phyloP scores from a whole-genome alignment of 2,113 vertebrate species.

The Xyliphius kryptos region DNA sequence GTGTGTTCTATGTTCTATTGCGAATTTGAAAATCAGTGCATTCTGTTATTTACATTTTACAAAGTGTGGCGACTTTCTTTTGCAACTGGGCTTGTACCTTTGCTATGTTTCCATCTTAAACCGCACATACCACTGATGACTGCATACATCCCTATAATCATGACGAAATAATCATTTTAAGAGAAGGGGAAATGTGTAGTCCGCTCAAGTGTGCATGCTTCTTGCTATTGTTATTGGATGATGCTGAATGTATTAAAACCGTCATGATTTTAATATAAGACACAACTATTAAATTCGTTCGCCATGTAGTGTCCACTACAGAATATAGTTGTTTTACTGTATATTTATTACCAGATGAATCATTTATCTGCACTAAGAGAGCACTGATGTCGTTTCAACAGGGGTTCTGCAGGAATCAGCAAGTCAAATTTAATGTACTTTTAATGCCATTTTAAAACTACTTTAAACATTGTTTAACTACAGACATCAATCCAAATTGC shows the following conservation, averaged over 20 bases:
- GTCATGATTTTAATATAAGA: not conserved
- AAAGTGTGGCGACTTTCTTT: no score
- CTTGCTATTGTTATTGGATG: not conserved
- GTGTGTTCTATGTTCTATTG: no score
- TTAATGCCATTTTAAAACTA: no score
- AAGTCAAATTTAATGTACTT: no score
- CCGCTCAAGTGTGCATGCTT: not conserved
- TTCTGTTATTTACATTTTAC: no score
- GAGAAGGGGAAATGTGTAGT: not conserved
- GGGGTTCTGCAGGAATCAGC: no score
- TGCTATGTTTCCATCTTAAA: not conserved
- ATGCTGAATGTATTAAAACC: not conserved
- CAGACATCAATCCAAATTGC: no score
- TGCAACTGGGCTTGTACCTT: not conserved
- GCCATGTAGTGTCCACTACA: not conserved
- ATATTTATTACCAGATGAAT: not conserved
- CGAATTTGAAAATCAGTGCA: no score
- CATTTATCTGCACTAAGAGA: not conserved
- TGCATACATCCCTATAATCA: slow-evolving; percentile 2
- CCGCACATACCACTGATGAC: not conserved
- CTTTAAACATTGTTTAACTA: no score
- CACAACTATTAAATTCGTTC: not conserved
- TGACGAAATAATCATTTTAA: slow-evolving; percentile 4
- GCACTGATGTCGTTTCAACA: no score
- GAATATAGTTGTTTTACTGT: not conserved